Evolutionary conservation across 2,797 vertebrate species (phyloP).

Genomic region (Rhadinocentrus ornatus): DNA sequence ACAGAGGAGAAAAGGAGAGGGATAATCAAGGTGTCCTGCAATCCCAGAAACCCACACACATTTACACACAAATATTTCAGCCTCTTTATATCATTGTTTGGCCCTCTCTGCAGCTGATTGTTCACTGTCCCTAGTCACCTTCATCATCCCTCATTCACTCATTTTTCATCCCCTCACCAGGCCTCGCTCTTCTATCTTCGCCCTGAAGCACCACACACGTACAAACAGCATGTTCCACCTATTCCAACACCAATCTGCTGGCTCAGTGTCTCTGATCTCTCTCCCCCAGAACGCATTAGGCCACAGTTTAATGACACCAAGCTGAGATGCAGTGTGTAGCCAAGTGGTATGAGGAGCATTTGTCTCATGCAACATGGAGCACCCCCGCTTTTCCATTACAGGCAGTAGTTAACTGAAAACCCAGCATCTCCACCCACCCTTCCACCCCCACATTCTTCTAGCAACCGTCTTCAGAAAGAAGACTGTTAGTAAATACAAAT

Average conservation of each 20-base stretch:
- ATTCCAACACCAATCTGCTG: constrained; percentile 44
- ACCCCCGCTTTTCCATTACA: constrained; percentile 67
- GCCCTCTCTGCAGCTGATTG: constrained; percentile 71
- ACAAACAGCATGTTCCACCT: constrained; percentile 12
- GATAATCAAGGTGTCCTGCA: constrained; percentile 67
- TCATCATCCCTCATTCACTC: constrained; percentile 70
- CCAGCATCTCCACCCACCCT: constrained; percentile 49
- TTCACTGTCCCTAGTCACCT: constrained; percentile 69
- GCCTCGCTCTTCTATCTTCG: constrained; percentile 52
- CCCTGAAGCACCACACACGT: constrained; percentile 32
- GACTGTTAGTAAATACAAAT: constrained; percentile 70
- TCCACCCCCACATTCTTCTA: constrained; percentile 48
- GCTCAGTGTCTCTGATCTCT: constrained; percentile 39
- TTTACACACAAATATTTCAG: constrained; percentile 30
- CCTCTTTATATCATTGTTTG: constrained; percentile 57
- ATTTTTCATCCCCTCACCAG: constrained; percentile 45
- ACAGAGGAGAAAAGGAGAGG: constrained; percentile 29
- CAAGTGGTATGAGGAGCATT: constrained; percentile 73
- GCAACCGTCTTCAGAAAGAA: constrained; percentile 54
- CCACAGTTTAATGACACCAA: constrained; percentile 63
- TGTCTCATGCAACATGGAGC: constrained; percentile 58
- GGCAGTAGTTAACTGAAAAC: constrained; percentile 58
- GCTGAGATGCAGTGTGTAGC: constrained; percentile 65
- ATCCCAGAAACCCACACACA: constrained; percentile 44
- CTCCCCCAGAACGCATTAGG: constrained; percentile 21